Conservation (phyloP, 2,888 invertebrate genomes). For the Abrostola triplasia region DNA sequence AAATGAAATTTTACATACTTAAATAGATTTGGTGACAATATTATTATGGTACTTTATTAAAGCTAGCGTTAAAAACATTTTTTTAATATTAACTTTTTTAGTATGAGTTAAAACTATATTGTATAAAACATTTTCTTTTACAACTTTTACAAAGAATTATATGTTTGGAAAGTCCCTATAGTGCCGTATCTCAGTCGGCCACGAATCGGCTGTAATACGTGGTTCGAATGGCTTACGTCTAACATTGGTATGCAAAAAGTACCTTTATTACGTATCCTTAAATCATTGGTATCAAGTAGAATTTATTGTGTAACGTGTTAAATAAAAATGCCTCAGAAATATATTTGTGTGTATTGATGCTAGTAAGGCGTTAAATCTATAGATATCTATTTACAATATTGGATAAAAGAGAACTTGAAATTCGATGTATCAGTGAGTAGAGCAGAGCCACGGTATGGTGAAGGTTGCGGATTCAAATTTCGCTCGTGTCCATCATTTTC, state of each 20-base stretch:
- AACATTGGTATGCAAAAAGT: slow-evolving; percentile 14
- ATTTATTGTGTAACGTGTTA: slow-evolving; percentile 4
- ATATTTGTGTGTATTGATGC: background rate
- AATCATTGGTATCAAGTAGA: slow-evolving; percentile 16
- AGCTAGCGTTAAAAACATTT: too few species aligned
- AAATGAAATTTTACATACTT: too few species aligned
- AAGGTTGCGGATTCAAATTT: too few species aligned
- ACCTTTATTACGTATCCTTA: slow-evolving; percentile 14
- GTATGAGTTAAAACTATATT: background rate
- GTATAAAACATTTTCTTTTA: slow-evolving; percentile 10
- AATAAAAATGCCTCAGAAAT: background rate
- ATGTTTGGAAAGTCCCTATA: slow-evolving; percentile 28
- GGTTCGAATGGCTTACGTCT: slow-evolving; percentile 34
- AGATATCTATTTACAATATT: too few species aligned
- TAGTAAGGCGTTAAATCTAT: too few species aligned
- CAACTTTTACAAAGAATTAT: slow-evolving; percentile 28
- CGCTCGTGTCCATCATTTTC: too few species aligned
- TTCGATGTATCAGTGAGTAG: too few species aligned
- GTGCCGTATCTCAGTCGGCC: slow-evolving; percentile 40
- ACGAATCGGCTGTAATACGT: slow-evolving; percentile 18
- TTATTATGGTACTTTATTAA: too few species aligned
- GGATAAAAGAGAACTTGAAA: too few species aligned
- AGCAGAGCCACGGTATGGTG: too few species aligned
- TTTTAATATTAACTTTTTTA: too few species aligned
- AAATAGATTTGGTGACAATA: too few species aligned